Conservation (phyloP, 2,797 vertebrate species). For the Falco cherrug region DNA sequence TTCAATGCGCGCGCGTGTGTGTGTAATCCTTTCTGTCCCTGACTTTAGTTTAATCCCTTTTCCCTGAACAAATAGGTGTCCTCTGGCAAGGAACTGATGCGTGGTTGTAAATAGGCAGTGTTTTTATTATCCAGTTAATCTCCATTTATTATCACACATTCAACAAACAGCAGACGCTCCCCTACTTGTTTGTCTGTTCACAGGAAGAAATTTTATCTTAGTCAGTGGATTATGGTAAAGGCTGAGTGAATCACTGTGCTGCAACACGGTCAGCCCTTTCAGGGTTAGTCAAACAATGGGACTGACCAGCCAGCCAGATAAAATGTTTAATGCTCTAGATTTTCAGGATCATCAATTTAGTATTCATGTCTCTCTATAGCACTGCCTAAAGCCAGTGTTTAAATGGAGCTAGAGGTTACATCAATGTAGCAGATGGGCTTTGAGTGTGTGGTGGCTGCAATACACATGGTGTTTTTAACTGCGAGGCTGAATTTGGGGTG, state of each 20-base stretch:
- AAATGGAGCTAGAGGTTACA: conserved; percentile 33
- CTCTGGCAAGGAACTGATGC: conserved; percentile 66
- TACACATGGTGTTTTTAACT: neutral
- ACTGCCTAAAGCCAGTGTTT: conserved; percentile 34
- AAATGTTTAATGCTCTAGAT: conserved; percentile 63
- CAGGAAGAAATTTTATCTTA: conserved; percentile 81
- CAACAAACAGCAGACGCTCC: conserved; percentile 73
- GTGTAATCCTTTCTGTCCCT: conserved; percentile 70
- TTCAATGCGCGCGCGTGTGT: neutral
- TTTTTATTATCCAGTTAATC: conserved; percentile 80
- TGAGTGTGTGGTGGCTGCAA: neutral
- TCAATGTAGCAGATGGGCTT: neutral
- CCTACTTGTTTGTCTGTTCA: conserved; percentile 70
- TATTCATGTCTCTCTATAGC: conserved; percentile 50
- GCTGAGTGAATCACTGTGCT: conserved; percentile 80
- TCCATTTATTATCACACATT: conserved; percentile 80
- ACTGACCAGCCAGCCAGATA: conserved; percentile 79
- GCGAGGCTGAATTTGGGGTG: neutral
- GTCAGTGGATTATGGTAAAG: conserved; percentile 79
- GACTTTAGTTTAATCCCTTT: conserved; percentile 73
- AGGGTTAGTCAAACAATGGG: conserved; percentile 81
- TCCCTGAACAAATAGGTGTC: conserved; percentile 70
- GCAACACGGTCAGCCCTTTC: conserved; percentile 77
- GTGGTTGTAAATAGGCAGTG: conserved; percentile 76
- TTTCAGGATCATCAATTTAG: conserved; percentile 86